These are phyloP conservation scores for Tolypeutes matacus DNA, from an alignment of 2,797 vertebrate species.

Conservation along the genomic window DNA sequence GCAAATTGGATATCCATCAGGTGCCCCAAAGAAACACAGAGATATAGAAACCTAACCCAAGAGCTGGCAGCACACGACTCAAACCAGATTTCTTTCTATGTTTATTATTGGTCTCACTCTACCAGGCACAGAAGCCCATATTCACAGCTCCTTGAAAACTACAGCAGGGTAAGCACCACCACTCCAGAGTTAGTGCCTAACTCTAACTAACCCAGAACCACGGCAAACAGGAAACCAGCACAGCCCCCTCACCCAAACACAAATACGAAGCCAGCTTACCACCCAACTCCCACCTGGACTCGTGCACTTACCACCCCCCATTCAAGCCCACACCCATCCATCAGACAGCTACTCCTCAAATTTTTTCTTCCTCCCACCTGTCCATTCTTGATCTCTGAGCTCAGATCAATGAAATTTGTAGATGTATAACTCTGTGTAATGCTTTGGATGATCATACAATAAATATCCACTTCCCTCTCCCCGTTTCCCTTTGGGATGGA, in stretches of 20 bases:
- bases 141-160: not conserved
- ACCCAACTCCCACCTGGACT: not conserved
- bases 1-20: not conserved
- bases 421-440: not conserved
- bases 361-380: not conserved
- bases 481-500: not conserved
- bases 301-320: not conserved
- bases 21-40: not conserved
- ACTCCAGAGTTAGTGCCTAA: not conserved
- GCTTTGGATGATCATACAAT: not conserved
- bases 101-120: not conserved
- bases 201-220: not conserved
- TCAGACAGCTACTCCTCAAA: not conserved
- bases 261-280: not conserved
- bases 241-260: not conserved
- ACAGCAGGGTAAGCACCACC: not conserved
- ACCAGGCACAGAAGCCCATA: not conserved
- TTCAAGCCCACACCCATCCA: not conserved
- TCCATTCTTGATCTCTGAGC: not conserved
- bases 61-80: not conserved
- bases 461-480: not conserved
- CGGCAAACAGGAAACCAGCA: not conserved
- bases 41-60: not conserved
- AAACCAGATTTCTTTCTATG: not conserved
- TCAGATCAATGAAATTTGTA: not conserved